These are phyloP conservation scores for Pollachius pollachius DNA, from an alignment of 2,113 vertebrate genomes.

Conservation along the genomic window DNA sequence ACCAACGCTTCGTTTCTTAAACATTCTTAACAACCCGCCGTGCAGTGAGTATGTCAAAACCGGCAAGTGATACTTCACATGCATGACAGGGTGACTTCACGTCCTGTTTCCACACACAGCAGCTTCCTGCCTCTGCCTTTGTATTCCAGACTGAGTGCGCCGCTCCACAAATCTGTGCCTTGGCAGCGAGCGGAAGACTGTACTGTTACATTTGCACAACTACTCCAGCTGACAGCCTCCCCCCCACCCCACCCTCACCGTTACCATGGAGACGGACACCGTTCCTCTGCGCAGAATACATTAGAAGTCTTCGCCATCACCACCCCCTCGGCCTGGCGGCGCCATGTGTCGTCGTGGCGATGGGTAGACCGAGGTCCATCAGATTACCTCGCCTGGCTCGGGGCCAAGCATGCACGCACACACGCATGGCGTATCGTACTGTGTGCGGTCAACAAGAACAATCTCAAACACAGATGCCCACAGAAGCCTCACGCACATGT, in stretches of 20 bases:
- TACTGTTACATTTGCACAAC: conserved; percentile 38
- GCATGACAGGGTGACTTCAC: no score
- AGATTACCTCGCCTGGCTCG: conserved; percentile 4
- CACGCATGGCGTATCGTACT: not conserved
- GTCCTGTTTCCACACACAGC: no score
- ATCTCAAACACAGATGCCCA: no score
- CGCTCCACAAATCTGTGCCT: conserved; percentile 8
- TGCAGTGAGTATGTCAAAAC: no score
- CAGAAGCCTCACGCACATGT: no score
- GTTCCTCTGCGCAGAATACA: conserved; percentile 33
- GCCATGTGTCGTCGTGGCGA: conserved; percentile 20
- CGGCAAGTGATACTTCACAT: no score
- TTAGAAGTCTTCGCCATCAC: not conserved
- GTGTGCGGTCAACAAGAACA: no score
- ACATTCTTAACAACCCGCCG: no score
- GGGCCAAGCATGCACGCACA: not conserved
- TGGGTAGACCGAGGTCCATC: conserved; percentile 10
- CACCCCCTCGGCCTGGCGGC: not conserved
- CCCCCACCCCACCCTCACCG: not conserved
- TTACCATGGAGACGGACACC: conserved; percentile 36
- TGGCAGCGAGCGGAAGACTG: conserved; percentile 10
- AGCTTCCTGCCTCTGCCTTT: conserved; percentile 13
- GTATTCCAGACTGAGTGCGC: conserved; percentile 14
- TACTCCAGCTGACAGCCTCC: conserved; percentile 29
- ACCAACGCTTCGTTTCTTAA: no score